Base-by-base conservation (phyloP, 2,888 invertebrate species). In the Timandra comae region DNA sequence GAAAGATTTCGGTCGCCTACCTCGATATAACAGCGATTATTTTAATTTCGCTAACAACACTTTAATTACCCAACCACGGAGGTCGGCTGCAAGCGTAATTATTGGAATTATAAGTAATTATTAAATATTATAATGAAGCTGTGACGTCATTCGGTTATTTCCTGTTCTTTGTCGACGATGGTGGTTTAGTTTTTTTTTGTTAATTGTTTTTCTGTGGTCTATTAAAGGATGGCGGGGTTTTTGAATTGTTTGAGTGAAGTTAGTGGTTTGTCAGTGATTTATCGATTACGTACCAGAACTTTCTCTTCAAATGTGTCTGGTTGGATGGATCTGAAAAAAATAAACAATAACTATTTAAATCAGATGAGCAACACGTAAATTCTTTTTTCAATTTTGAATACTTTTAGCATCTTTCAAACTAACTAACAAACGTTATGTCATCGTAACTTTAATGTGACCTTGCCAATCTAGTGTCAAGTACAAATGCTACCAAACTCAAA, bases 11-110 rank as follows among this genome's bases (percentile, higher is more conserved):
- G 77, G 74, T 75, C 76, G 64, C 69, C 75, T 62, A 69, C 74
- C 75, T 73, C 66, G 44, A 33, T 42, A 35, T 16, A 16, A 3
- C 64, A 54, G 59, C 64, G 65, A 73, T 80, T 77, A 81, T 81
- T 81, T 80, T 82, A 82, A 84, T 84, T 84, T 78, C 60, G 74
- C 79, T 80, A 80, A 82, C 75, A 71, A 78, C 80, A 78, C 76
- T 82, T 85, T 85, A 84, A 85, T 84, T 84, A 79, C 67, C 56
- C 33, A 52, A 16, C 16, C 44, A 38, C 43, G 46, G 49, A 55
- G 52, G 51, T 51, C 41, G 42, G 52, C 50, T 52, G 16, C 46
- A 45, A 47, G 38, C 36, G 48, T 35, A 46, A 49, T 49, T 49
- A 46, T 44, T 49, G 37, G 41, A 43, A 49, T 46, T 49, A 37